Conservation (phyloP, 2,113 vertebrate genomes). For the Aldabrachelys gigantea region DNA sequence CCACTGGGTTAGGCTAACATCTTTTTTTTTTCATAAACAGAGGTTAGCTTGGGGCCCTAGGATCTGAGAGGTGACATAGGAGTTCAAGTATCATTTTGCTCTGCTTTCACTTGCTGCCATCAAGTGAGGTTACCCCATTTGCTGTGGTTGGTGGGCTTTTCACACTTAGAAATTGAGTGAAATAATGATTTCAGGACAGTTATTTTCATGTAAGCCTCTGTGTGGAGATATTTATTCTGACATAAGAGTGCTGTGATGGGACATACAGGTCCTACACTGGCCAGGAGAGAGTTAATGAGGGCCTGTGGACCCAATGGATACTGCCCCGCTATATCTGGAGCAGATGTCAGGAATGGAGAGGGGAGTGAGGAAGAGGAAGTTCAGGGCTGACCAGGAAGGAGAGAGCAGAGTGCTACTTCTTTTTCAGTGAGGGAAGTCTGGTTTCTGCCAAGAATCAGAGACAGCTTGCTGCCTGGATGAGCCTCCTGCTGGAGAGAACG, state of each 20-base stretch:
- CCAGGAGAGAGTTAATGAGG: not conserved
- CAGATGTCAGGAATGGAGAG: not conserved
- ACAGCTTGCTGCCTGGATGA: too few species aligned
- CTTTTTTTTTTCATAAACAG: not conserved
- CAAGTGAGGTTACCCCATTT: not conserved
- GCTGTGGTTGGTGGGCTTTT: not conserved
- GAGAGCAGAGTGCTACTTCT: not conserved
- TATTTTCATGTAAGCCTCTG: not conserved
- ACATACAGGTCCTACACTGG: not conserved
- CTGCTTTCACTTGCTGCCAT: not conserved
- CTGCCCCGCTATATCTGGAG: too few species aligned
- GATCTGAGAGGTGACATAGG: not conserved
- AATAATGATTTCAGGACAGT: not conserved
- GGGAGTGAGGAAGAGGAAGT: not conserved
- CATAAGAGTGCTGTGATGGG: not conserved
- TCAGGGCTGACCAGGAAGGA: too few species aligned
- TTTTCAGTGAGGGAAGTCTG: not conserved
- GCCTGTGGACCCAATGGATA: not conserved
- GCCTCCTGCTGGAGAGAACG: too few species aligned
- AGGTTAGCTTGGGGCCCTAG: not conserved
- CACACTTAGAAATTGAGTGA: constrained; percentile 28
- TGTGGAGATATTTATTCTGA: not conserved
- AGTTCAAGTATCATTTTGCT: constrained; percentile 6
- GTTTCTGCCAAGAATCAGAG: too few species aligned
- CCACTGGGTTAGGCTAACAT: not conserved